A percentile compares a stretch with the other conserved stretches of the same genome.
phyloP scores from a whole-genome alignment of 2,888 invertebrate genomes.

The Agrilus mali region DNA sequence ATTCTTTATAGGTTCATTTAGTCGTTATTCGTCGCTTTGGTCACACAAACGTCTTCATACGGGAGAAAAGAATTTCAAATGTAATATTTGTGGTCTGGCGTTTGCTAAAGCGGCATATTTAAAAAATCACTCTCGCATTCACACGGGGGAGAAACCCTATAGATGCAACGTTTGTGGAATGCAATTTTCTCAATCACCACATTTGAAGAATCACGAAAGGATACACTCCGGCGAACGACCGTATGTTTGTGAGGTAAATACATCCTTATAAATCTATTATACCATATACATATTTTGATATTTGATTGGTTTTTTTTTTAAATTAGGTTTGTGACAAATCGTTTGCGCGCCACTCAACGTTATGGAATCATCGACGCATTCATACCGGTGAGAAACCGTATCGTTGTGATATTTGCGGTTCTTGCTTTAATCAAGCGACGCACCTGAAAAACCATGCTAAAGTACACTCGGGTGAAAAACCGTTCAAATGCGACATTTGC shows the following conservation, averaged over 20 bases:
- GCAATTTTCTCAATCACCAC: conserved; percentile 83
- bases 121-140: conserved; percentile 79
- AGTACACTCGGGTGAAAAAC: conserved; percentile 70
- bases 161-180: conserved; percentile 74
- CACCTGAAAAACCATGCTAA: conserved; percentile 82
- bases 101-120: conserved; percentile 85
- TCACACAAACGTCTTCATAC: conserved; percentile 80
- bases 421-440: conserved; percentile 80
- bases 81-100: conserved; percentile 75
- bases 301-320: conserved; percentile 19
- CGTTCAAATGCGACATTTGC: conserved; percentile 72
- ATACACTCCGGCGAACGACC: conserved; percentile 81
- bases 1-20: conserved; percentile 45
- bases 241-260: conserved; percentile 59
- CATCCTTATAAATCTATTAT: too few species aligned
- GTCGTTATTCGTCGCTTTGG: conserved; percentile 78
- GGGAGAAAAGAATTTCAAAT: conserved; percentile 76
- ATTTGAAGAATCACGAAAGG: conserved; percentile 78
- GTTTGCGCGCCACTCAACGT: conserved; percentile 74
- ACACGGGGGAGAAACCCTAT: conserved; percentile 55
- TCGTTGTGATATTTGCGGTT: conserved; percentile 78
- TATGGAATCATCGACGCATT: conserved; percentile 81
- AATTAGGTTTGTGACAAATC: conserved; percentile 66
- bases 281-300: too few species aligned
- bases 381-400: conserved; percentile 83